Evolutionary conservation across 2,888 invertebrate genomes (phyloP), one percentile per base, ranked within the genome.

Genomic region (Trachelus tabidus): DNA sequence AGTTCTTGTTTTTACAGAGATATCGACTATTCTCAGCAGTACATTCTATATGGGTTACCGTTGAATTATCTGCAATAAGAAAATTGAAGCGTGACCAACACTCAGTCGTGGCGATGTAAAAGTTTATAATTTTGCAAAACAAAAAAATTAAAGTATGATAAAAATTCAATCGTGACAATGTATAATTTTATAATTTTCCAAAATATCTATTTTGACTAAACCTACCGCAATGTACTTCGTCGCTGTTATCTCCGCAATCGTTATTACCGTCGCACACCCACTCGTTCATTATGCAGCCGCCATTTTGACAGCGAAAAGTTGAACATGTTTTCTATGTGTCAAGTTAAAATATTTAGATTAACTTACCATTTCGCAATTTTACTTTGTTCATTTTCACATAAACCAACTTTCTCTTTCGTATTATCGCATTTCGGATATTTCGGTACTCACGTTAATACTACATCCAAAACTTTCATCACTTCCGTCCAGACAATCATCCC

Each of bases 231-330:
- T 87, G 80, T 56, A 81, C 78, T 84, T 92, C 92, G 81, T 92
- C 91, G 33, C 87, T 86, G 73, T 85, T 85, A 90, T 94, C 94
- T 4, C 91, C 90, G 81, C 94, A 95, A 83, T 94, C 94, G 81
- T 93, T 90, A n/a, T 86, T 81, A 1, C 93, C 93, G 88, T 94
- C 94, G 84, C 94, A 95, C 35, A 91, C 87, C 93, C 93, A 94
- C 82, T 91, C 90, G 1, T 91, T 90, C 12, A 92, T 92, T 73
- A 94, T 88, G 83, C 94, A 94, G 73, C 92, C 92, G 12, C 92
- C 92, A 84, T 94, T 93, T 15, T 89, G 89, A 83, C 96, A 96
- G 33, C 91, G 90, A 88, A 95, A 96, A 0, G 94, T 95, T 33
- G 92, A 92, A 88, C 96, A 96, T 0, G 82, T 82, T 83, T 84